Evolutionary conservation across 2,888 invertebrate genomes (phyloP).

Genomic region (Lordiphosa fenestrarum): DNA sequence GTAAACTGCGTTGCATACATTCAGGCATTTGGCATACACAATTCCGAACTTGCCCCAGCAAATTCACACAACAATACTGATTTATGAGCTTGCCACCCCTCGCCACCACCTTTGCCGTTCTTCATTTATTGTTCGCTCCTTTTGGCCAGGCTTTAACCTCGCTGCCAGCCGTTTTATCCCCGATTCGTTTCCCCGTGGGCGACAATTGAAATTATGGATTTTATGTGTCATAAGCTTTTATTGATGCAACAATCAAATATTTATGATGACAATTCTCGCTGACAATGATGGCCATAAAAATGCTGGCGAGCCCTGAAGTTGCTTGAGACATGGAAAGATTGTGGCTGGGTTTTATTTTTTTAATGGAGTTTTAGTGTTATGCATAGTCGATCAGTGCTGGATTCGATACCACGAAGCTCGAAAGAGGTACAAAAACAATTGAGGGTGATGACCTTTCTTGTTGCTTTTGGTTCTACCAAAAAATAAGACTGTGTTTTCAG

Average conservation of each 20-base stretch:
- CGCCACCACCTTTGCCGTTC: neutral
- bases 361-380: too few relatives aligned
- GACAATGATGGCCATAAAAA: conserved; percentile 71
- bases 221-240: conserved; percentile 74
- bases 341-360: too few relatives aligned
- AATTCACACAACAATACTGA: conserved; percentile 4
- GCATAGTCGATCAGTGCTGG: too few relatives aligned
- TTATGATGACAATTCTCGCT: conserved; percentile 73
- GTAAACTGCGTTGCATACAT: neutral
- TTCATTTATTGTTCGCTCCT: conserved; percentile 30
- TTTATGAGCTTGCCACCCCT: conserved; percentile 16
- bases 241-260: conserved; percentile 75
- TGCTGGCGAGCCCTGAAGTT: conserved; percentile 43
- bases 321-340: too few relatives aligned
- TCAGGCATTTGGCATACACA: conserved; percentile 1
- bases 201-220: conserved; percentile 74
- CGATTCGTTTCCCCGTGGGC: conserved; percentile 38
- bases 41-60: conserved; percentile 2
- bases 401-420: too few relatives aligned
- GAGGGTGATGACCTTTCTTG: too few relatives aligned
- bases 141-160: conserved; percentile 34
- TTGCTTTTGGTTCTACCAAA: too few relatives aligned
- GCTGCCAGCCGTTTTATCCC: conserved; percentile 5
- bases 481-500: too few relatives aligned
- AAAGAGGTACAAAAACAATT: too few relatives aligned